Evolutionary conservation across 2,113 vertebrate species (phyloP), one percentile per base, ranked within the genome.

Genomic region (Cisticola juncidis): DNA sequence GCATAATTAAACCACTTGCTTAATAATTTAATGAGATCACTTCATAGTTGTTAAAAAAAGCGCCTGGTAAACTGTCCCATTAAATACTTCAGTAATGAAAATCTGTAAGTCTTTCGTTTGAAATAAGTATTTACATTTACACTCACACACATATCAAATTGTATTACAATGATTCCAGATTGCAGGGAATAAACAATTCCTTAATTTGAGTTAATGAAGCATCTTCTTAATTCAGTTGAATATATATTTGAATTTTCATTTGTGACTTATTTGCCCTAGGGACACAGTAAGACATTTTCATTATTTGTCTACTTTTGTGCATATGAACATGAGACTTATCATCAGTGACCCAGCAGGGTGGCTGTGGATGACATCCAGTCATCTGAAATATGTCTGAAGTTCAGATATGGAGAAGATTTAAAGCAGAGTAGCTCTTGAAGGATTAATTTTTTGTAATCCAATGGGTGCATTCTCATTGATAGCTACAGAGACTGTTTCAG

Each of bases 1-100:
- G 69, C 84, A 93, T 97, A 92, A 94, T 97, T 96, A 69, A 97
- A 91, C 45, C 33, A 36, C 17, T 86, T 72, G 38, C 54, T 96
- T 81, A 97, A 97, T 97, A 95, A 97, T 96, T 96, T 77, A 96
- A 86, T 19, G 64, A 95, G 85, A 95, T 94, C 57, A 86, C 61
- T 94, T 92, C 14, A 61, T 77, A 82, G 22, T 35, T 38, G 22
- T 47, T 86, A 56, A 64, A 93, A 86, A 93, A 86, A 95, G 92
- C 42, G 12, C 22, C n/a, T 88, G 58, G 14, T 29, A 91, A 95
- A 92, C 53, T 38, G 17, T 44, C 73, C 70, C 23, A 36, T 58
- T 91, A 79, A 79, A 80, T 62, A 71, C n/a, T 62, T 70, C 50
- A 31, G 4, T 77, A 71, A 81, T 71, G 54, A 96, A 93, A 90